Percentiles rank a stretch among this genome's conserved stretches.
phyloP scores from a whole-genome alignment of 1,140 invertebrate species.

The Bombus sibiricus region DNA sequence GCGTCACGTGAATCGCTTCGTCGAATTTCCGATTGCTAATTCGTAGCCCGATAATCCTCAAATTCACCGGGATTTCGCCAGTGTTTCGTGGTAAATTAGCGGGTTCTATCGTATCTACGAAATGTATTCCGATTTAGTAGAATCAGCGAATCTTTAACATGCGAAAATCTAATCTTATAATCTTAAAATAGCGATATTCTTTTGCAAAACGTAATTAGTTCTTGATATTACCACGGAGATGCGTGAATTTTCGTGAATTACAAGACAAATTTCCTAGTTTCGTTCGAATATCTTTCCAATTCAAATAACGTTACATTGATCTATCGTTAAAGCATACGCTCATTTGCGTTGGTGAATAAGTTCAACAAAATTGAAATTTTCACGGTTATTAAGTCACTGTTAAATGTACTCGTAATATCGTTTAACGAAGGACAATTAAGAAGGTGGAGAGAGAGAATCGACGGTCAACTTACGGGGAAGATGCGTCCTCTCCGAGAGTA shows the following conservation, averaged over 20 bases:
- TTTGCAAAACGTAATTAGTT: no score
- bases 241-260: no score
- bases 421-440: constrained; percentile 56
- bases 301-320: neutral
- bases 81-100: constrained; percentile 23
- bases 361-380: neutral
- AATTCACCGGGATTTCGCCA: neutral
- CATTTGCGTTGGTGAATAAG: neutral
- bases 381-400: no score
- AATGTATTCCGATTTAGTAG: no score
- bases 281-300: no score
- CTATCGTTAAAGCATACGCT: neutral
- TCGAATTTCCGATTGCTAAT: constrained; percentile 31
- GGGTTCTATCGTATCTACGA: neutral
- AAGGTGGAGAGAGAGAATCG: constrained; percentile 38
- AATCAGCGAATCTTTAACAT: no score
- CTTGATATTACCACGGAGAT: no score
- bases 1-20: constrained; percentile 11
- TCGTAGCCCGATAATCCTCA: constrained; percentile 11
- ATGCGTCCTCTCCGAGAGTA: constrained; percentile 31
- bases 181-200: no score
- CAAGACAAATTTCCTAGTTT: no score
- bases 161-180: no score
- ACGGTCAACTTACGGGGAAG: constrained; percentile 3
- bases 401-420: neutral